Evolutionary conservation across 2,888 invertebrate species (phyloP).

Genomic region (Parnassius smintheus): DNA sequence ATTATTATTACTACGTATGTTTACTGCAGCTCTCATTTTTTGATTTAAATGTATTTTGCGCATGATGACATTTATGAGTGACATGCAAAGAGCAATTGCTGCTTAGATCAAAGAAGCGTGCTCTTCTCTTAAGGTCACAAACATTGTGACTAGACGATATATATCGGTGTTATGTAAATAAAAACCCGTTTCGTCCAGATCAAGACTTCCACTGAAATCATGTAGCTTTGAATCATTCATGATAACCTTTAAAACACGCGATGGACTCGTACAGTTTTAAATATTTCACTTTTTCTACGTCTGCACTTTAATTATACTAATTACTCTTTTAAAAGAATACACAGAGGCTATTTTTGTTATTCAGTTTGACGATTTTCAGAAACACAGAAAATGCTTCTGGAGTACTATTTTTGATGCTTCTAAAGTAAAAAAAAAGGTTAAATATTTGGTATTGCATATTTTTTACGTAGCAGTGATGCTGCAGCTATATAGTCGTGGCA

Average conservation of each 20-base stretch:
- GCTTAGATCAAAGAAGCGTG: slow-evolving; percentile 9
- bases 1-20: no score
- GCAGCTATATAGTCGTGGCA: no score
- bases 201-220: slow-evolving; percentile 20
- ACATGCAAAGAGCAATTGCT: not conserved
- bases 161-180: slow-evolving; percentile 15
- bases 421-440: no score
- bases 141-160: slow-evolving; percentile 9
- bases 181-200: slow-evolving; percentile 19
- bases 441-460: no score
- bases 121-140: slow-evolving; percentile 4
- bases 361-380: not conserved
- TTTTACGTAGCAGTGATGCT: no score
- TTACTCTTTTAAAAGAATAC: slow-evolving; percentile 13
- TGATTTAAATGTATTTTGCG: no score
- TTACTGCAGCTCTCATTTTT: no score
- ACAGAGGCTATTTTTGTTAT: not conserved
- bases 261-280: slow-evolving; percentile 10
- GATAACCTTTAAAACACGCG: slow-evolving; percentile 21
- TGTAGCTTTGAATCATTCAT: slow-evolving; percentile 24
- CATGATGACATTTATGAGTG: no score
- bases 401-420: not conserved
- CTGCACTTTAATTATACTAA: slow-evolving; percentile 17
- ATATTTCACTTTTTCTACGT: slow-evolving; percentile 18
- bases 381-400: not conserved